Percentiles rank a stretch among this genome's conserved stretches.
phyloP scores from a whole-genome alignment of 2,797 vertebrate genomes.

The Sarcoramphus papa region DNA sequence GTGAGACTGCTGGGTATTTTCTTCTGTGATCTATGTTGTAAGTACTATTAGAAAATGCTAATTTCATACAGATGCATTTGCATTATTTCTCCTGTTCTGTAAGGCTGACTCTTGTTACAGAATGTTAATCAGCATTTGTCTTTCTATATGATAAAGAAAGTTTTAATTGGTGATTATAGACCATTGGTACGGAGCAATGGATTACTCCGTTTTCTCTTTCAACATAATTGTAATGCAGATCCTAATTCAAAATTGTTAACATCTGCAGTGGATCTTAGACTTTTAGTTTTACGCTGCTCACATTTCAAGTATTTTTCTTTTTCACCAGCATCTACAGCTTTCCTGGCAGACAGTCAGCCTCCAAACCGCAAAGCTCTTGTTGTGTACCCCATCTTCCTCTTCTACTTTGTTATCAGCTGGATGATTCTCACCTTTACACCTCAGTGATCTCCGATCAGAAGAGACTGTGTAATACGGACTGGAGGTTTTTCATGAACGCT shows the following conservation, averaged over 20 bases:
- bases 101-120: neutral
- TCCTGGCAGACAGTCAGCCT: slow-evolving; percentile 92
- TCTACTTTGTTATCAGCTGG: slow-evolving; percentile 98
- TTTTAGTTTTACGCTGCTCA: neutral
- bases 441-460: slow-evolving; percentile 23
- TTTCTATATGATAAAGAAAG: neutral
- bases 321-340: slow-evolving; percentile 88
- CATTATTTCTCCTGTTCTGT: neutral
- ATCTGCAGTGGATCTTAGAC: too few relatives aligned
- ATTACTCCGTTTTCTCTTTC: neutral
- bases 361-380: slow-evolving; percentile 90
- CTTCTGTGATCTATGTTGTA: neutral
- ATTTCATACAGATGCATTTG: neutral
- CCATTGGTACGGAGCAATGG: neutral
- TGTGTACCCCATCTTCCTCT: slow-evolving; percentile 95
- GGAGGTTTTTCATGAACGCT: neutral
- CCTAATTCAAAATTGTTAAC: neutral
- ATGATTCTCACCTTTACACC: slow-evolving; percentile 94
- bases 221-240: rapidly evolving
- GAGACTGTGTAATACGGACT: neutral
- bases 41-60: neutral
- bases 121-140: neutral
- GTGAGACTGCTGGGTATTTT: neutral
- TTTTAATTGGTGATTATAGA: slow-evolving; percentile 14
- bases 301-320: neutral